Evolutionary conservation across 2,113 vertebrate genomes (phyloP).

Genomic region (Peromyscus polionotus): DNA sequence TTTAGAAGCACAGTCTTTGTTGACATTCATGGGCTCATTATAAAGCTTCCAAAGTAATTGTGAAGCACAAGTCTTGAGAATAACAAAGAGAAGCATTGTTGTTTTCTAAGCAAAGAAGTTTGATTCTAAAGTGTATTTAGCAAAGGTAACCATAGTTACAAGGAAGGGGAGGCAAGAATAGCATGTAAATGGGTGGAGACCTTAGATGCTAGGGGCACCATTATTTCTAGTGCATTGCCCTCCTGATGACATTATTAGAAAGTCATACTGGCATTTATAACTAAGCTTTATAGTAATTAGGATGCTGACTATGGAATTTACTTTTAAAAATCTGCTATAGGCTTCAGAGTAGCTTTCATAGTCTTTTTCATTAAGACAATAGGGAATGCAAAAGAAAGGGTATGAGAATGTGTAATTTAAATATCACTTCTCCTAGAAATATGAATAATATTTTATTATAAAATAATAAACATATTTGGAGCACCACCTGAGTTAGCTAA

Average conservation of each 20-base stretch:
- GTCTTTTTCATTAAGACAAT: neutral
- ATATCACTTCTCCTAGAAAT: neutral
- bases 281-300: conserved; percentile 10
- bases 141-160: conserved; percentile 53
- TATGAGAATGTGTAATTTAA: neutral
- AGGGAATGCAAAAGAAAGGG: neutral
- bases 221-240: neutral
- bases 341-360: neutral
- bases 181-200: neutral
- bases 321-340: conserved; percentile 1
- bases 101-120: conserved; percentile 33
- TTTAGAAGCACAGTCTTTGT: neutral
- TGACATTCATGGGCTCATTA: neutral
- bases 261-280: neutral
- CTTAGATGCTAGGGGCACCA: neutral
- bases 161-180: neutral
- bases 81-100: conserved; percentile 20
- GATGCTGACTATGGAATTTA: neutral
- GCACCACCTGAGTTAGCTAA: neutral
- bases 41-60: neutral
- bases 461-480: neutral
- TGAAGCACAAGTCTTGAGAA: neutral
- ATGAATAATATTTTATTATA: conserved; percentile 22
- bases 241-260: neutral
- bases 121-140: conserved; percentile 45